Evolutionary conservation across 2,797 vertebrate species (phyloP).

Genomic region (Graptemys geographica): DNA sequence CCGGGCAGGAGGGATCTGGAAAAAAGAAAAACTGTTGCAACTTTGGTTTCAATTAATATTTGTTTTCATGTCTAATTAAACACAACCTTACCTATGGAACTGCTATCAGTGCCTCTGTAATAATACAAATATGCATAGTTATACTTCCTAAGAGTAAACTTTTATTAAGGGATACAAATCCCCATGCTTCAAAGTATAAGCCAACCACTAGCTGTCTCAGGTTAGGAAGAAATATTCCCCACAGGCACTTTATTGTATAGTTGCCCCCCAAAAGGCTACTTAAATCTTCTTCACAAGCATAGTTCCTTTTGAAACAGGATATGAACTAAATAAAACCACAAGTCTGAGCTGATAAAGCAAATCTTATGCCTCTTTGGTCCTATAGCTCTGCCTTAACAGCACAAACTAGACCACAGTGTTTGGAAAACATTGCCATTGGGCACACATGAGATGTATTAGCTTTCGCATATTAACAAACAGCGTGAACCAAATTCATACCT

Average conservation of each 20-base stretch:
- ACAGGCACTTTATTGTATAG: neutral
- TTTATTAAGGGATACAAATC: constrained; percentile 3
- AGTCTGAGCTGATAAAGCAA: neutral
- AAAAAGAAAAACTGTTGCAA: neutral
- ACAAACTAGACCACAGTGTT: neutral
- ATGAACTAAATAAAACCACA: neutral
- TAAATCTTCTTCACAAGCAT: neutral
- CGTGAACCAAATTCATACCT: neutral
- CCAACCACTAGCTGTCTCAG: neutral
- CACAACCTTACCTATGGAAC: neutral
- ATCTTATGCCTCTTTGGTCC: neutral
- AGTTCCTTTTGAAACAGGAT: neutral
- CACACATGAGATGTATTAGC: neutral
- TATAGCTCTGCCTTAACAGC: neutral
- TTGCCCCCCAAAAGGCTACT: neutral
- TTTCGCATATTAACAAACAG: neutral
- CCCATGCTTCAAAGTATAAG: constrained; percentile 11
- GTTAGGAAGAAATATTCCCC: constrained; percentile 4
- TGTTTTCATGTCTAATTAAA: constrained; percentile 45
- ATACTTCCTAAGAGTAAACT: neutral
- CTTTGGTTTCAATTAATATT: constrained; percentile 43
- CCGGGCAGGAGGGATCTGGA: neutral
- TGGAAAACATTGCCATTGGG: neutral
- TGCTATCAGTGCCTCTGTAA: constrained; percentile 19
- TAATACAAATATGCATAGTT: constrained; percentile 16